Evolutionary conservation across 2,888 invertebrate species (phyloP).

Genomic region (Hyposoter dolosus): DNA sequence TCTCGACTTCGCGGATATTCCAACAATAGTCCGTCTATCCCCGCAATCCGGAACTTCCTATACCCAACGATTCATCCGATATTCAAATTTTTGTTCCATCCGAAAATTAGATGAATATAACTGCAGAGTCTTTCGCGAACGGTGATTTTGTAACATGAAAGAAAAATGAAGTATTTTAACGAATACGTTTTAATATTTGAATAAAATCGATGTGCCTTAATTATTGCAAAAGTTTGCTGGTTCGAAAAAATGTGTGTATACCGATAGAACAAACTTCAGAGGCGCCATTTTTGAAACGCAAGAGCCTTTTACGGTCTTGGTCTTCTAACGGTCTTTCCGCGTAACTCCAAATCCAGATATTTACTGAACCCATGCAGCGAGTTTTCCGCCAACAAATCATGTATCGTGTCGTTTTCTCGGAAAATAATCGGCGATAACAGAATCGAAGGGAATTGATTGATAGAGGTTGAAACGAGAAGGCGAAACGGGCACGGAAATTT

Average conservation of each 20-base stretch:
- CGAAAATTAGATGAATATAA: slow-evolving; percentile 45
- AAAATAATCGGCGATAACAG: slow-evolving; percentile 24
- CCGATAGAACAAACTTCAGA: too few relatives aligned
- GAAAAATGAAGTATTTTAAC: not conserved
- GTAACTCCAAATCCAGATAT: not conserved
- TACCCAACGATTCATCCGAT: slow-evolving; percentile 41
- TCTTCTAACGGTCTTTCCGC: not conserved
- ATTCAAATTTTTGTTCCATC: slow-evolving; percentile 49
- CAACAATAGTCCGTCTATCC: slow-evolving; percentile 9
- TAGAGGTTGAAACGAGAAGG: slow-evolving; percentile 6
- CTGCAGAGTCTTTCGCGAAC: not conserved
- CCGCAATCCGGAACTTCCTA: slow-evolving; percentile 6
- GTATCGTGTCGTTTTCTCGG: not conserved
- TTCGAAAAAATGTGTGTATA: not conserved
- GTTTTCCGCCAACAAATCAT: not conserved
- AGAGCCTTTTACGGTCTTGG: too few relatives aligned
- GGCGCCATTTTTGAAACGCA: not conserved
- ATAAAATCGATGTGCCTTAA: not conserved
- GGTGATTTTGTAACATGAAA: not conserved
- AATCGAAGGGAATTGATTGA: slow-evolving; percentile 17
- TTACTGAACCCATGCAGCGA: not conserved
- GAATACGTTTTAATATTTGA: not conserved
- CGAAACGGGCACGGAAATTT: slow-evolving; percentile 32
- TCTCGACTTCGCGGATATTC: slow-evolving; percentile 29
- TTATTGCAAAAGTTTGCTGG: not conserved